phyloP scores from a whole-genome alignment of 2,888 invertebrate genomes.

The Lithophane semibrunnea region DNA sequence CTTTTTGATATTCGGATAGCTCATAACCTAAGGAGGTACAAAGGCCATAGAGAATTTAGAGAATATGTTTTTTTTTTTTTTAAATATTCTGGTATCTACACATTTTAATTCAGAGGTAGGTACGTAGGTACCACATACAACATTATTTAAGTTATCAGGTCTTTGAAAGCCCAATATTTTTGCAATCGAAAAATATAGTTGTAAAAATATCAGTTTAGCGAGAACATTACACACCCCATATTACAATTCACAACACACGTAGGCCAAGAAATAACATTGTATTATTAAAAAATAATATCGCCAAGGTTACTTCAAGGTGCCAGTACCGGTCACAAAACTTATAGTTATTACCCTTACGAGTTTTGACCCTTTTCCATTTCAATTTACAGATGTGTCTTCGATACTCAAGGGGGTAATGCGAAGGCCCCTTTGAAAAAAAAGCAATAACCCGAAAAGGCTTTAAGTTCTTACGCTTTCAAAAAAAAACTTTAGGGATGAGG shows the following conservation, averaged over 20 bases:
- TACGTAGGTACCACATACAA: too few relatives aligned
- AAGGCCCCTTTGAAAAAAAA: slow-evolving; percentile 75
- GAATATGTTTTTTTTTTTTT: too few relatives aligned
- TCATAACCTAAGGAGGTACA: too few relatives aligned
- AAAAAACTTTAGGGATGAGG: slow-evolving; percentile 64
- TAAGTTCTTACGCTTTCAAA: slow-evolving; percentile 71
- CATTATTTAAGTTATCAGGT: too few relatives aligned
- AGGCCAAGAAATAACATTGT: background rate
- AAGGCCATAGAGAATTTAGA: too few relatives aligned
- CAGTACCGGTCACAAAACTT: slow-evolving; percentile 76
- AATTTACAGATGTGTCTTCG: slow-evolving; percentile 84
- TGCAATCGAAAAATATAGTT: too few relatives aligned
- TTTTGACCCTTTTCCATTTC: slow-evolving; percentile 85
- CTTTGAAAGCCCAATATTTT: too few relatives aligned
- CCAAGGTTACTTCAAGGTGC: slow-evolving; percentile 64
- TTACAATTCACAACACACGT: background rate
- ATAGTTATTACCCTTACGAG: slow-evolving; percentile 81
- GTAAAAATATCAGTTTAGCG: too few relatives aligned
- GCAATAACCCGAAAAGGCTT: slow-evolving; percentile 78
- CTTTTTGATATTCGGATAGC: too few relatives aligned
- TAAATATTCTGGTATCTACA: too few relatives aligned
- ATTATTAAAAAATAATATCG: slow-evolving; percentile 44
- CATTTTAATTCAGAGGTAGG: too few relatives aligned
- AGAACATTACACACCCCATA: background rate
- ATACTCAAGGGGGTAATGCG: slow-evolving; percentile 78